Conservation (phyloP, 2,888 invertebrate genomes). For the Sthenelais limicola region DNA sequence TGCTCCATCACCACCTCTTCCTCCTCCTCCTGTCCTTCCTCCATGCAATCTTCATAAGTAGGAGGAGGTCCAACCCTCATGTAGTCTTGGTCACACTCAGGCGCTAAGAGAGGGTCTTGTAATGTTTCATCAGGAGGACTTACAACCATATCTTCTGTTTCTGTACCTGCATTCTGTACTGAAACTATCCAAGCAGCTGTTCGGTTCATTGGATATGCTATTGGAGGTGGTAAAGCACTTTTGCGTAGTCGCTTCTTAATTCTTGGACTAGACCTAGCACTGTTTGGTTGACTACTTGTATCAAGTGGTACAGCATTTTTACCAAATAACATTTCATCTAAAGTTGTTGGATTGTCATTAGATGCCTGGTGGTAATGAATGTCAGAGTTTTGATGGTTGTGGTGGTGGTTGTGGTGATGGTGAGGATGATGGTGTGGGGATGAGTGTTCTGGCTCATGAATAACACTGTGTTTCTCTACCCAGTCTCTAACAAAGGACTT, state of each 20-base stretch:
- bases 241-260: slow-evolving; percentile 36
- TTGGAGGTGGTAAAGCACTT: slow-evolving; percentile 35
- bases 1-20: neutral
- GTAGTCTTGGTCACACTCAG: slow-evolving; percentile 43
- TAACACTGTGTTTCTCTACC: slow-evolving; percentile 64
- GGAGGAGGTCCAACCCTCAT: slow-evolving; percentile 40
- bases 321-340: slow-evolving; percentile 27
- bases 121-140: slow-evolving; percentile 21
- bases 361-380: neutral
- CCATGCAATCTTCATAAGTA: slow-evolving; percentile 42
- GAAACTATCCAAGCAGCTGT: slow-evolving; percentile 70
- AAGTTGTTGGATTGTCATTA: neutral
- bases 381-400: neutral
- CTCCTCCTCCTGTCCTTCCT: slow-evolving; percentile 2
- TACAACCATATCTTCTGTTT: slow-evolving; percentile 18
- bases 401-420: neutral
- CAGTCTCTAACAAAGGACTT: slow-evolving; percentile 68
- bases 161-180: slow-evolving; percentile 53
- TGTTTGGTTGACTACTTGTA: slow-evolving; percentile 37
- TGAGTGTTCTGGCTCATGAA: slow-evolving; percentile 32
- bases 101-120: slow-evolving; percentile 10
- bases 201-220: slow-evolving; percentile 56
- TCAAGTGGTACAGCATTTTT: slow-evolving; percentile 26
- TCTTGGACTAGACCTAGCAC: slow-evolving; percentile 47
- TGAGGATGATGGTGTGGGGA: neutral